Conservation (phyloP, 2,113 vertebrate species). For the Pagrus major region DNA sequence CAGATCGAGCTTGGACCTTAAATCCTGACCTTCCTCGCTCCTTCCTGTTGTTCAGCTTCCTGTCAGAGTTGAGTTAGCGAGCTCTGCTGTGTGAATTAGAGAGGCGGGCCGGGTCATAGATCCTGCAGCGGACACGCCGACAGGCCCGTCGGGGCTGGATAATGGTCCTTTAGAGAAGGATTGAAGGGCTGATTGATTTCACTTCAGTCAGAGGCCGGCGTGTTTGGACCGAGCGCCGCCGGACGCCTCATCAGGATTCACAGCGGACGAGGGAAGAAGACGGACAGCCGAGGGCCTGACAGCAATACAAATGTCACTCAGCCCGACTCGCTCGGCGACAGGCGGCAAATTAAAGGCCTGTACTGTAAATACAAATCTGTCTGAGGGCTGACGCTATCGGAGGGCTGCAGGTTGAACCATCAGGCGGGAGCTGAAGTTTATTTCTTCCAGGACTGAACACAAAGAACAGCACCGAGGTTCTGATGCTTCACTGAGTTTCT, state of each 20-base stretch:
- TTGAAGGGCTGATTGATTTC: slow-evolving; percentile 84
- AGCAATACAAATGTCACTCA: slow-evolving; percentile 78
- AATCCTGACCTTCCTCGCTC: slow-evolving; percentile 10
- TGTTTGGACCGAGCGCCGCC: slow-evolving; percentile 52
- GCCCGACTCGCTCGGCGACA: slow-evolving; percentile 33
- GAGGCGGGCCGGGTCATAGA: slow-evolving; percentile 49
- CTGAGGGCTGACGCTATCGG: slow-evolving; percentile 42
- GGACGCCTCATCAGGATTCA: slow-evolving; percentile 76
- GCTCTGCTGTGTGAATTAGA: slow-evolving; percentile 27
- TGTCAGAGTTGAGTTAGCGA: slow-evolving; percentile 33
- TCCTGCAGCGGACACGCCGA: slow-evolving; percentile 50
- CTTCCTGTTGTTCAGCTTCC: slow-evolving; percentile 11
- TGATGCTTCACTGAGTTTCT: background rate
- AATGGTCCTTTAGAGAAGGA: slow-evolving; percentile 76
- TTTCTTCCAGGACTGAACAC: slow-evolving; percentile 2
- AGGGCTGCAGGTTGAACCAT: slow-evolving; percentile 33
- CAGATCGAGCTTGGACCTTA: background rate
- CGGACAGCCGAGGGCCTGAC: slow-evolving; percentile 42
- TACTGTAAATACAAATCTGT: slow-evolving; percentile 72
- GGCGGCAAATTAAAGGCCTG: slow-evolving; percentile 60
- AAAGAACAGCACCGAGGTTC: background rate
- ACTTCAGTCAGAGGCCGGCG: slow-evolving; percentile 72
- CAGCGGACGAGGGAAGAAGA: slow-evolving; percentile 45
- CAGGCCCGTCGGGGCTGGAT: slow-evolving; percentile 51
- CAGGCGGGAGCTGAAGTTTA: slow-evolving; percentile 20